Percentiles rank a stretch among this genome's conserved stretches.
These are phyloP conservation scores for Aporophyla lueneburgensis DNA, from an alignment of 2,888 invertebrate genomes.

Conservation along the genomic window DNA sequence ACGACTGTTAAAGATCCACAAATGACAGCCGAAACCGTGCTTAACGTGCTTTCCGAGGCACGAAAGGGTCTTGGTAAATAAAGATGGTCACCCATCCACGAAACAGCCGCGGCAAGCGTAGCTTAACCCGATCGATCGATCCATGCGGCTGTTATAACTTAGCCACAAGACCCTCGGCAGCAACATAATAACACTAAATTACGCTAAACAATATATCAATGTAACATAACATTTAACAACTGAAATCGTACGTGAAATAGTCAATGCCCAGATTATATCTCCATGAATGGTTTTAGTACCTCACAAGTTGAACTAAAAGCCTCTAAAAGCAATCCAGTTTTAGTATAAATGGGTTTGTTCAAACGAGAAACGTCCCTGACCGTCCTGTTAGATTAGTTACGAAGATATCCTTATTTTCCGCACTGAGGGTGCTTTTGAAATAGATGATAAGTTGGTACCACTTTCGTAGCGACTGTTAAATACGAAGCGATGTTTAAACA, in stretches of 20 bases:
- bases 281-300: conserved; percentile 45
- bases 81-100: no score
- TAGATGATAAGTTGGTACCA: conserved; percentile 43
- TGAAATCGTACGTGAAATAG: conserved; percentile 40
- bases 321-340: conserved; percentile 56
- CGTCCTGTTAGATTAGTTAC: conserved; percentile 47
- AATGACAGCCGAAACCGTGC: no score
- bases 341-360: conserved; percentile 47
- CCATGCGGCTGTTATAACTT: no score
- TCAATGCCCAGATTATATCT: conserved; percentile 52
- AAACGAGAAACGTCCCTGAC: conserved; percentile 50
- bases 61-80: no score
- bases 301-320: conserved; percentile 50
- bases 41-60: no score
- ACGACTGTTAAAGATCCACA: no score
- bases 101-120: no score
- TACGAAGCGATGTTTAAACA: conserved; percentile 21
- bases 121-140: no score
- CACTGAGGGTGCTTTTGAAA: conserved; percentile 41
- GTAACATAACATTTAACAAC: conserved; percentile 30
- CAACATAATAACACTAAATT: conserved; percentile 4
- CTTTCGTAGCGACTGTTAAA: conserved; percentile 35
- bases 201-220: conserved; percentile 1
- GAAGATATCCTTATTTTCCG: conserved; percentile 50
- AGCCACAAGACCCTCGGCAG: not conserved